Base-by-base conservation (phyloP, 2,888 invertebrate genomes). In the Drosophila yooni region DNA sequence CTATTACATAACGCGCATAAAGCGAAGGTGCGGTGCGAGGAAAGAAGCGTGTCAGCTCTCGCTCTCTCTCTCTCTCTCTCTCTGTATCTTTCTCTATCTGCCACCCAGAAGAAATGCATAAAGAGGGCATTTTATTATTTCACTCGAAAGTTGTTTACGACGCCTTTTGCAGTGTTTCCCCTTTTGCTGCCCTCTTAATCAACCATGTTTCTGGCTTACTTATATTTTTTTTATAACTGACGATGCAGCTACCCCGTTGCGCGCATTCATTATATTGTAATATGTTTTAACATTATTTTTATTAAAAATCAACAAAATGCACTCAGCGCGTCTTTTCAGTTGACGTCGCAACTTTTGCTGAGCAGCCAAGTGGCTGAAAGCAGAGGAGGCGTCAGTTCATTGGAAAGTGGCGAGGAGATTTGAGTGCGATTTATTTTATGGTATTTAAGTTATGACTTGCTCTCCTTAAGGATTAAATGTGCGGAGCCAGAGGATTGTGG, bases 121-220 rank as follows among this genome's bases (percentile, higher is more conserved):
- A 89, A 85, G 82, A 84, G 88, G 72, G 85, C 85, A 80, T 88
- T 89, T 89, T 89, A 85, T 84, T 85, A 89, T 85, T 85, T 85
- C 85, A 85, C 88, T 89, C 83, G 82, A 89, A 85, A 88, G 67
- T 89, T 89, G 89, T 85, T 85, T 85, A 89, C 82, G 89, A 70
- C 68, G 82, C 76, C 65, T 69, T 82, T 76, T 52, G 56, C 54
- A 66, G 38, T 48, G 65, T 71, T 62, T 54, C 61, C 52, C 10
- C 3, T 33, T 33, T 33, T 33, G 10, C 31, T 33, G 31, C 10
- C 31, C 31, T 33, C 7, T 46, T 13, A 13, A 3, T 7, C 25
- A 34, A 11, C 27, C 36, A 43, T 40, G 21, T 58, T 46, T 10
- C 38, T 50, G 10, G 21, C 54, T 60, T 43, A 10, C 33, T 38